Evolutionary conservation across 2,113 vertebrate species (phyloP).

Genomic region (Ceyx margarethae): DNA sequence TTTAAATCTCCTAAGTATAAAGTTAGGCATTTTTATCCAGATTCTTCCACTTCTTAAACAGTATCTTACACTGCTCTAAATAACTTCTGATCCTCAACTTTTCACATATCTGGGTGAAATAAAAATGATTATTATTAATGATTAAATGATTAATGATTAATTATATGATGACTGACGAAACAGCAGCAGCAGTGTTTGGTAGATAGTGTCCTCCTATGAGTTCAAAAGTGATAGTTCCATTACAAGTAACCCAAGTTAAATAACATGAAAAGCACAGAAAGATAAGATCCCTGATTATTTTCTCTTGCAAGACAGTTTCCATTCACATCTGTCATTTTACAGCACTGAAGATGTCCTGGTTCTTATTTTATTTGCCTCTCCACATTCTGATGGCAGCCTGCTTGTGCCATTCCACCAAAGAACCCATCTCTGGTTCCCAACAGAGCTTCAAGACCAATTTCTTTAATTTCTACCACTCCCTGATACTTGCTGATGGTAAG

Average conservation of each 20-base stretch:
- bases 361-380: not conserved
- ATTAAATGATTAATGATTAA: too few relatives aligned
- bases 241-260: not conserved
- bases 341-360: conserved; percentile 30
- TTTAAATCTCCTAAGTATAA: not conserved
- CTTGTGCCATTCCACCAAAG: conserved; percentile 3
- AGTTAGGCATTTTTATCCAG: not conserved
- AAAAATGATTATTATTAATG: not conserved
- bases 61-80: not conserved
- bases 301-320: not conserved
- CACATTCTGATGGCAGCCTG: not conserved
- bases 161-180: not conserved
- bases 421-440: not conserved
- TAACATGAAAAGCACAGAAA: not conserved
- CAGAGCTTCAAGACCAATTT: conserved; percentile 15
- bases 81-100: not conserved
- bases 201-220: not conserved
- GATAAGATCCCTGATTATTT: not conserved
- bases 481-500: conserved; percentile 79
- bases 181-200: not conserved
- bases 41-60: not conserved
- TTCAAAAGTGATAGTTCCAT: not conserved
- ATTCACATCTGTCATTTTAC: not conserved
- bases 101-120: not conserved
- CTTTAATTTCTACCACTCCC: conserved; percentile 61